Percentiles rank a stretch among this genome's conserved stretches.
Evolutionary conservation across 2,113 vertebrate genomes (phyloP).

Genomic region (Urocitellus parryii): DNA sequence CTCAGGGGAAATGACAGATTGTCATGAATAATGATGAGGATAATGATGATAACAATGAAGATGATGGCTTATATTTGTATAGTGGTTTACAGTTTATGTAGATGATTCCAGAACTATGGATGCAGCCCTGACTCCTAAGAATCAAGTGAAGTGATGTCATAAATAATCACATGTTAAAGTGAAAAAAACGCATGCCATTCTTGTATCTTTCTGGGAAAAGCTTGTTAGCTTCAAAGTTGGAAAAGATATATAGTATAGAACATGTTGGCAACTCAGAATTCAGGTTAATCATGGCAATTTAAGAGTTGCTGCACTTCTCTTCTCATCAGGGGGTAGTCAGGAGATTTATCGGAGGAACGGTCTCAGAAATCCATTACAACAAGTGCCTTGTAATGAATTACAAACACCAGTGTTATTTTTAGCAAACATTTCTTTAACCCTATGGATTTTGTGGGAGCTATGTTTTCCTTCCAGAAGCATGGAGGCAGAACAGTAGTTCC

Average conservation of each 20-base stretch:
- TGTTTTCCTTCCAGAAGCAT: neutral
- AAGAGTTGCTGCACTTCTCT: constrained; percentile 16
- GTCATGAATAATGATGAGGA: constrained; percentile 29
- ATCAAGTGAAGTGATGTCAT: neutral
- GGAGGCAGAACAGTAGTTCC: neutral
- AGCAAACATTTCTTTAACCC: constrained; percentile 58
- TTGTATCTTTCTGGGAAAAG: constrained; percentile 6
- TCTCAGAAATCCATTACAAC: constrained; percentile 56
- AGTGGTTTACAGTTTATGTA: constrained; percentile 42
- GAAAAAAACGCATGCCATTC: neutral
- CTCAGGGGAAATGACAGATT: constrained; percentile 36
- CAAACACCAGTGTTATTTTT: constrained; percentile 66
- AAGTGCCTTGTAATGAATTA: constrained; percentile 59
- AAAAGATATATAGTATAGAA: neutral
- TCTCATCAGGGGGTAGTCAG: constrained; percentile 14
- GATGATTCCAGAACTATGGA: neutral
- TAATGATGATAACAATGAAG: neutral
- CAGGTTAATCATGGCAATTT: constrained; percentile 24
- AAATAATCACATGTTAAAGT: constrained; percentile 18
- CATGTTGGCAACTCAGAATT: neutral
- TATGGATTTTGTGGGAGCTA: constrained; percentile 3
- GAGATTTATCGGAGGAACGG: constrained; percentile 17
- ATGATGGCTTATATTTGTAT: neutral
- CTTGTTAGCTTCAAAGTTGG: constrained; percentile 21
- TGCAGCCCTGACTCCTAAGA: constrained; percentile 10